A percentile compares a stretch with the other conserved stretches of the same genome.
Evolutionary conservation across 1,140 invertebrate genomes (phyloP).

Genomic region (Bicyclus anynana): DNA sequence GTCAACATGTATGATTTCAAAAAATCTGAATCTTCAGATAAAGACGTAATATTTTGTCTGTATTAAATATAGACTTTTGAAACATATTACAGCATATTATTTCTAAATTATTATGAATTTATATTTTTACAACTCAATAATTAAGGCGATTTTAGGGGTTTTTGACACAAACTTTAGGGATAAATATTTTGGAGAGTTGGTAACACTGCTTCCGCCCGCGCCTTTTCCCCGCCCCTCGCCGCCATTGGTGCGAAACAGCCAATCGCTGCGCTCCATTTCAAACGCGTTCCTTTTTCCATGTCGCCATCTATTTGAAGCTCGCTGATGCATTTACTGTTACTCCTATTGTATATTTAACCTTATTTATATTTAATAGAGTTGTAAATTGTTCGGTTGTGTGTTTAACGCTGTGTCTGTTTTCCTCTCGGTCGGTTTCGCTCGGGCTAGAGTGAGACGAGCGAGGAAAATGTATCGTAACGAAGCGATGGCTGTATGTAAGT

Average conservation of each 20-base stretch:
- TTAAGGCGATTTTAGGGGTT: no score
- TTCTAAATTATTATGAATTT: no score
- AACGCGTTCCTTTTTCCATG: constrained; percentile 67
- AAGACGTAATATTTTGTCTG: no score
- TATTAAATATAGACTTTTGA: no score
- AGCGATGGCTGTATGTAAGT: constrained; percentile 1
- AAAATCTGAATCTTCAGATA: no score
- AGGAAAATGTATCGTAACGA: constrained; percentile 26
- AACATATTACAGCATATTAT: no score
- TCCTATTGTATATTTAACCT: constrained; percentile 24
- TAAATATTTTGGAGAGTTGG: no score
- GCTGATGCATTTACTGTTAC: constrained; percentile 46
- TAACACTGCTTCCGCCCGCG: no score
- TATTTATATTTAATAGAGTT: constrained; percentile 16
- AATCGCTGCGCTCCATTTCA: constrained; percentile 71
- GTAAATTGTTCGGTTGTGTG: neutral
- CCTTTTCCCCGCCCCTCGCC: constrained; percentile 50
- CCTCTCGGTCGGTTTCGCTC: constrained; percentile 66
- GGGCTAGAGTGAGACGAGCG: constrained; percentile 52
- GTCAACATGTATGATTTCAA: no score
- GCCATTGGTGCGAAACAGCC: constrained; percentile 63
- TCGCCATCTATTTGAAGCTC: constrained; percentile 70
- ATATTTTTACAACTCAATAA: no score
- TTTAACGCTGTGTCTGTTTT: constrained; percentile 58
- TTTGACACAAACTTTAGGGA: no score